Conservation (phyloP, 2,888 invertebrate genomes). For the Eupelmus urozonus region DNA sequence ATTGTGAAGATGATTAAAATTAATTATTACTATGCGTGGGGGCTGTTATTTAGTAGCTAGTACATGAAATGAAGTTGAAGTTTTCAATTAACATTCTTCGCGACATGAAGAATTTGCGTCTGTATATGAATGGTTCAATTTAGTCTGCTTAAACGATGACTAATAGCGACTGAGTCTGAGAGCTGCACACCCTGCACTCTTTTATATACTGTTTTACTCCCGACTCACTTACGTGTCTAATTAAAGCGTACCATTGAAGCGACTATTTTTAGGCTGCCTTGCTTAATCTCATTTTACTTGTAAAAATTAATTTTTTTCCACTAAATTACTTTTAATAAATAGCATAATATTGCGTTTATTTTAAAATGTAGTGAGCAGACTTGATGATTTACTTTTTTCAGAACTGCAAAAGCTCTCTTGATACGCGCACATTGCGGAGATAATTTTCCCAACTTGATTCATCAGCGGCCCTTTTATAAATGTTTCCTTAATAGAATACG, state of each 20-base stretch:
- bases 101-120: slow-evolving; percentile 33
- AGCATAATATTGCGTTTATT: slow-evolving; percentile 1
- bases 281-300: neutral
- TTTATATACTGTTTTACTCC: slow-evolving; percentile 24
- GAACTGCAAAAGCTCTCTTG: slow-evolving; percentile 15
- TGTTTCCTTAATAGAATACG: slow-evolving; percentile 26
- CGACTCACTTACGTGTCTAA: slow-evolving; percentile 35
- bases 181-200: slow-evolving; percentile 6
- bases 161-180: slow-evolving; percentile 57
- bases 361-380: neutral
- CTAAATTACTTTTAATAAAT: neutral
- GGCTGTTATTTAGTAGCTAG: no score
- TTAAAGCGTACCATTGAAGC: neutral
- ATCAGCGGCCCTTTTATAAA: neutral
- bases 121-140: slow-evolving; percentile 52
- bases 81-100: slow-evolving; percentile 21
- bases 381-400: neutral
- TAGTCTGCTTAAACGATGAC: slow-evolving; percentile 64
- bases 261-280: neutral
- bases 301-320: neutral
- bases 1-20: no score
- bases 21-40: no score
- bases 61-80: neutral
- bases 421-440: neutral
- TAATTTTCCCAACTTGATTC: slow-evolving; percentile 14